Base-by-base conservation (phyloP, 2,888 invertebrate species). In the Corythucha ciliata region DNA sequence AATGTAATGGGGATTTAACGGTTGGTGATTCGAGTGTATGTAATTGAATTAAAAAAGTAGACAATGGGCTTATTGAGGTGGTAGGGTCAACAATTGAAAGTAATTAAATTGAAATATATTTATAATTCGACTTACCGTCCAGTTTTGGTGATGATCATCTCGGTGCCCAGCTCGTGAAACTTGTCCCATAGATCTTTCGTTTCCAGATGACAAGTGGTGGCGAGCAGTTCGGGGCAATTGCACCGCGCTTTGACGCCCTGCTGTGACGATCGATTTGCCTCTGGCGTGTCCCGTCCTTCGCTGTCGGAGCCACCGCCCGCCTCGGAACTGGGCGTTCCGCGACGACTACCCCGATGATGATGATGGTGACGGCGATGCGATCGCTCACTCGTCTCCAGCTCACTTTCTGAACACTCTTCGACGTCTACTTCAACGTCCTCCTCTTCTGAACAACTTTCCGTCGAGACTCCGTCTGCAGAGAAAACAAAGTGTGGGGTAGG, bases 121-220 rank as follows among this genome's bases (percentile, higher is more conserved):
- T 29, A 8, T 29, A 27, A 24, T 6, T 14, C 8, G 5, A 18
- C 55, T 42, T 67, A 83, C 83, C 84, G 76, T 67, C 85, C 85
- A 54, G 82, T 82, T 69, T 86, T 85, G 10, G 85, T 86, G 69
- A 86, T 86, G 69, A 86, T 86, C 85, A 86, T 86, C 70, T 85
- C 84, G 2, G 84, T 85, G 24, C 83, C 83, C 53, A 85, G 72
- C 62, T 78, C 78, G 67, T 78, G 76, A 70, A 86, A 86, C 68
- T 84, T 83, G 68, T 82, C 80, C 86, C 86, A 86, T 53, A 86
- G 71, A 56, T 86, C 85, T 67, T 83, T 82, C 57, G 83, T 84
- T 69, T 86, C 86, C 61, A 86, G 73, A 59, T 81, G 79, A 64
- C 84, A 85, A 60, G 81, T 77, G 53, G 81, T 77, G 63, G 69